phyloP scores from a whole-genome alignment of 1,140 invertebrate genomes.

The Scylla paramamosain region DNA sequence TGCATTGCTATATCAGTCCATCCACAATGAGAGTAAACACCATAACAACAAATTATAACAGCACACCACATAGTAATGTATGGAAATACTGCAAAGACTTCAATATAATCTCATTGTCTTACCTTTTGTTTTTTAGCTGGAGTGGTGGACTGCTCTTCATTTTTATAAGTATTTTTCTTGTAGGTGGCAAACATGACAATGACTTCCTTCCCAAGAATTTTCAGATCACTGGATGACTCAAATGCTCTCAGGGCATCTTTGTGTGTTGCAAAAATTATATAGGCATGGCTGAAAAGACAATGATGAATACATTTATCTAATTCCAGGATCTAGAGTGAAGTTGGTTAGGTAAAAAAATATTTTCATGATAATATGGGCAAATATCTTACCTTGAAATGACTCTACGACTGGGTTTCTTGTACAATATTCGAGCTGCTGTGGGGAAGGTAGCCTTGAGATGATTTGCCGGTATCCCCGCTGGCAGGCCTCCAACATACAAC shows the following conservation, averaged over 20 bases:
- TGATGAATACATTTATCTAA: too few relatives aligned
- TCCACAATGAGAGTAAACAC: too few relatives aligned
- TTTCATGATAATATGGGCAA: too few relatives aligned
- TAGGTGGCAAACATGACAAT: slow-evolving; percentile 23
- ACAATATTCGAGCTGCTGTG: background rate
- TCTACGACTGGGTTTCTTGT: background rate
- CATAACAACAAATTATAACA: too few relatives aligned
- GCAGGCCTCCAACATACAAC: background rate
- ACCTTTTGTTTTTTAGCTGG: background rate
- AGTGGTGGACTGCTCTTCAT: background rate
- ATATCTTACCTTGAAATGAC: background rate
- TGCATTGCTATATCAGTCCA: too few relatives aligned
- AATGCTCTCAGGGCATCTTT: background rate
- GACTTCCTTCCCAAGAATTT: background rate
- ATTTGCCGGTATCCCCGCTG: background rate
- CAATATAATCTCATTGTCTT: background rate
- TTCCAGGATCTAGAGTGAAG: too few relatives aligned
- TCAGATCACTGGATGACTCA: background rate
- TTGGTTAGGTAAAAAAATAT: too few relatives aligned
- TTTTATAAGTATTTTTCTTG: background rate
- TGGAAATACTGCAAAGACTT: too few relatives aligned
- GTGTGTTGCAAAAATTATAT: background rate
- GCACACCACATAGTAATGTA: too few relatives aligned
- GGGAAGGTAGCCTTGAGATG: background rate
- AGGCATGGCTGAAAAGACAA: background rate